Conservation (phyloP, 2,888 invertebrate species). For the Dasysyrphus tricinctus region DNA sequence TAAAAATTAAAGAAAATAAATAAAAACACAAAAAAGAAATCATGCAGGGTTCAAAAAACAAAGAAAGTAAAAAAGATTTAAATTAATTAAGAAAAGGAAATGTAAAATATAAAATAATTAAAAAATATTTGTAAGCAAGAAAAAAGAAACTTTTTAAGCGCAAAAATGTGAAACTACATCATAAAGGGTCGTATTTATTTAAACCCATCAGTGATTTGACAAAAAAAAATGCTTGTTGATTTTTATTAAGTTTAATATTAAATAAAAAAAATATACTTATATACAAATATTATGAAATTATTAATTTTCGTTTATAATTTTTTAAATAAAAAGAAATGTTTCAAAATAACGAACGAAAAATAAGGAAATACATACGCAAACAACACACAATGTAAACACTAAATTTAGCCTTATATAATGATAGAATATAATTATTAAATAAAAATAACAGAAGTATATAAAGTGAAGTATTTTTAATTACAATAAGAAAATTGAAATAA, state of each 20-base stretch:
- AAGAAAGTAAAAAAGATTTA: constrained; percentile 54
- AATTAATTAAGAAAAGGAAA: constrained; percentile 35
- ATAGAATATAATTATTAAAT: constrained; percentile 64
- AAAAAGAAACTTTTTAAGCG: not conserved
- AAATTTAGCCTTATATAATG: constrained; percentile 73
- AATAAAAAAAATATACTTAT: not conserved
- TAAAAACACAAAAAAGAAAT: constrained; percentile 67
- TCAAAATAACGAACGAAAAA: constrained; percentile 33
- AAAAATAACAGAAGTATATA: constrained; percentile 63
- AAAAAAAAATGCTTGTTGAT: constrained; percentile 26
- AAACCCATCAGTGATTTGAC: constrained; percentile 22
- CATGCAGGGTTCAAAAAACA: constrained; percentile 75
- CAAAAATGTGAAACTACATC: not conserved
- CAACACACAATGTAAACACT: constrained; percentile 61
- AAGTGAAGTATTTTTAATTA: not conserved
- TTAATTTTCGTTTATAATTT: constrained; percentile 52
- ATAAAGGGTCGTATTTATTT: constrained; percentile 14
- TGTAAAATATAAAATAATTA: constrained; percentile 54
- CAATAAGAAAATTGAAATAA: too few relatives aligned
- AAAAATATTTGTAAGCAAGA: constrained; percentile 40
- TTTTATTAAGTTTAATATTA: constrained; percentile 33
- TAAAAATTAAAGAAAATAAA: constrained; percentile 30
- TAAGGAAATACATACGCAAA: constrained; percentile 25
- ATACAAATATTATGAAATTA: constrained; percentile 7
- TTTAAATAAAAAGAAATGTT: constrained; percentile 37